These are phyloP conservation scores for Platysteira castanea DNA, from an alignment of 2,113 vertebrate genomes.

Conservation along the genomic window DNA sequence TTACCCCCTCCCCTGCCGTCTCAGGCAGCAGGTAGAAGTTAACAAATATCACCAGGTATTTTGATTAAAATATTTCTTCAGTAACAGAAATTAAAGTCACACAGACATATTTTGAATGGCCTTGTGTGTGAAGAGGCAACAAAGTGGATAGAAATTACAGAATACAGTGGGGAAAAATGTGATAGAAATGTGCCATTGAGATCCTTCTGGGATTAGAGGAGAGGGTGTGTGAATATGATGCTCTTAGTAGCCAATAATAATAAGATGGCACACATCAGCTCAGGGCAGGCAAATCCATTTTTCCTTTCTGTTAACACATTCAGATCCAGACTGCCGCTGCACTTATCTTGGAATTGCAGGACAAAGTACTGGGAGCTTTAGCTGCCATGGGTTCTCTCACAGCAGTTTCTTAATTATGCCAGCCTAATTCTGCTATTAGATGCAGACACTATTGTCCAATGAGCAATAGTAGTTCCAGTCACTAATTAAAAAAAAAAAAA, in stretches of 20 bases:
- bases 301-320: not conserved
- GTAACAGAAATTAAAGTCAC: not conserved
- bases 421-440: not conserved
- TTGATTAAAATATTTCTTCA: not conserved
- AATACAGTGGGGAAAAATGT: not conserved
- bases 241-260: fast-evolving
- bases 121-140: fast-evolving
- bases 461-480: not conserved
- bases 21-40: not conserved
- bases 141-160: not conserved
- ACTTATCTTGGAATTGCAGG: not conserved
- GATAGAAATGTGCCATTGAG: not conserved
- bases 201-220: not conserved
- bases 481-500: too few relatives aligned
- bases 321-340: not conserved
- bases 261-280: not conserved
- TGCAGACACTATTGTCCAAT: not conserved
- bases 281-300: not conserved
- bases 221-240: not conserved
- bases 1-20: not conserved
- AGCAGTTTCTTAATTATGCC: not conserved
- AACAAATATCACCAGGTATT: not conserved
- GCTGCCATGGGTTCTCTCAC: not conserved
- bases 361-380: not conserved
- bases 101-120: not conserved